Base-by-base conservation (phyloP, 2,113 vertebrate species). In the Xiphophorus maculatus region DNA sequence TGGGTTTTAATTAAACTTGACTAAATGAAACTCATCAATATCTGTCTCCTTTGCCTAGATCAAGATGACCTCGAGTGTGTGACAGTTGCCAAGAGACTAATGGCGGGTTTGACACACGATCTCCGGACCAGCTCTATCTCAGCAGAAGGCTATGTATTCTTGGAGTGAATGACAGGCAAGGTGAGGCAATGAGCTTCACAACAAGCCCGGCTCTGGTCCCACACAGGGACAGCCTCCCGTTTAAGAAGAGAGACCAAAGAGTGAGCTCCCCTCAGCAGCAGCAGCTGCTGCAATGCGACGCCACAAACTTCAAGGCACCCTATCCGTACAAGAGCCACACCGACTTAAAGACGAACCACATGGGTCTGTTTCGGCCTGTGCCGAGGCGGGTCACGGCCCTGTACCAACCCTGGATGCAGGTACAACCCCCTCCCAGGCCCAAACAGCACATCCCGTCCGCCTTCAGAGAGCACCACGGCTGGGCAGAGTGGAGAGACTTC, bases 171-270 rank as follows among this genome's bases (percentile, higher is more conserved):
- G 77, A 88, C 78, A 12, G 66, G 30, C 70, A 74, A 61, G 27
- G 72, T 60, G 84, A 85, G 82, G 84, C 89, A 78, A 94, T 90
- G 88, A 93, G 83, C 85, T 86, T 87, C 62, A 72, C 82, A 63
- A 68, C 84, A 22, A 88, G 83, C 70, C 86, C 87, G 1, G 25
- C 70, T 73, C 77, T 87, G 1, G 88, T 80, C 80, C 87, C 86
- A 12, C 79, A 82, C 71, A 83, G 87, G 74, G 90, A 90, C 77
- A 88, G 69, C 71, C 92, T 93, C 32, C 93, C 93, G 0, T 88
- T 92, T 25, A 94, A 94, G 72, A 95, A 93, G 83, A 91, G 93
- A 77, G 92, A 94, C 83, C 90, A 91, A 73, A 85, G 86, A 28
- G 83, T 64, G 29, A 84, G 70, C 69, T 81, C 80, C 0, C 75